Evolutionary conservation across 2,113 vertebrate species (phyloP).

Genomic region (Cryptomyrus ogoouensis): DNA sequence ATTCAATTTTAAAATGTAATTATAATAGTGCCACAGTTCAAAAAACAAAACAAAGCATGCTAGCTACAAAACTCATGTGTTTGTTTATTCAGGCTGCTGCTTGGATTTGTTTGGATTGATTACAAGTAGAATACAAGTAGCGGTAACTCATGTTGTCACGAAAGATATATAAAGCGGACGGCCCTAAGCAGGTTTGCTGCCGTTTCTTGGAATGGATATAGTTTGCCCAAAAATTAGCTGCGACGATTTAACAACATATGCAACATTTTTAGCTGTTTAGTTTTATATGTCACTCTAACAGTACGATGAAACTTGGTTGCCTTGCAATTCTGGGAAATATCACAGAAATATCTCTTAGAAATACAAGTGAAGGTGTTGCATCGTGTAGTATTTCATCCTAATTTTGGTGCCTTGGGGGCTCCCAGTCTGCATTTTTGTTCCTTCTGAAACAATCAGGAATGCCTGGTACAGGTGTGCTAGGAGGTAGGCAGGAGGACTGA

Average conservation of each 20-base stretch:
- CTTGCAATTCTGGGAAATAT: neutral
- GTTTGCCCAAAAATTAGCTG: neutral
- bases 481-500: too few species aligned
- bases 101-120: neutral
- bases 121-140: neutral
- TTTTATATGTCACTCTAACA: neutral
- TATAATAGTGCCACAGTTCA: neutral
- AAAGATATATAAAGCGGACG: neutral
- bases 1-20: neutral
- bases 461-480: too few species aligned
- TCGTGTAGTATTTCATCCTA: neutral
- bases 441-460: too few species aligned
- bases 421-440: too few species aligned
- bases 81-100: neutral
- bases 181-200: neutral
- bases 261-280: neutral
- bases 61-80: neutral
- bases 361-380: neutral
- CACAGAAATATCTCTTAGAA: too few species aligned
- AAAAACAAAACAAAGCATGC: neutral
- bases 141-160: neutral
- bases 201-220: neutral
- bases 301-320: neutral
- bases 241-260: neutral
- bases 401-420: too few species aligned